These are phyloP conservation scores for Serinus canaria DNA, from an alignment of 2,113 vertebrate genomes.

Conservation along the genomic window DNA sequence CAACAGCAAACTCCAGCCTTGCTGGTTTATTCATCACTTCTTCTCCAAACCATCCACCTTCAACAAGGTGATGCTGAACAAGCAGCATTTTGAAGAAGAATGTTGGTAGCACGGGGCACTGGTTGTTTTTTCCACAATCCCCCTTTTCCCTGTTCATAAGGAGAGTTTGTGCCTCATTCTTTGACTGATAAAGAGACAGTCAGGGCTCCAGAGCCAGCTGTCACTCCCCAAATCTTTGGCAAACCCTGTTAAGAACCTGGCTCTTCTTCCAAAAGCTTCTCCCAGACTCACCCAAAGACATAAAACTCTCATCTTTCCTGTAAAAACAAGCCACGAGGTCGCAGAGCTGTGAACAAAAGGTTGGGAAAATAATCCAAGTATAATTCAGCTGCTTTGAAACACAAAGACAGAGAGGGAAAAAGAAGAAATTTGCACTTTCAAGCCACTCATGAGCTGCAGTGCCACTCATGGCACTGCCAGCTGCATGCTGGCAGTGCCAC, in stretches of 20 bases:
- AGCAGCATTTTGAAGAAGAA: not conserved
- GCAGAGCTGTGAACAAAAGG: constrained; percentile 14
- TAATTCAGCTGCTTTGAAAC: constrained; percentile 9
- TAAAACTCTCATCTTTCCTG: constrained; percentile 2
- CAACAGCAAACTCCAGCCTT: not conserved
- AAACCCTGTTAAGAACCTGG: not conserved
- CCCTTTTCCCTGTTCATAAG: not conserved
- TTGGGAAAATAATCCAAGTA: not conserved
- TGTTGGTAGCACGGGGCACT: fast-evolving
- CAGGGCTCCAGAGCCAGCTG: not conserved
- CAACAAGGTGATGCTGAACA: not conserved
- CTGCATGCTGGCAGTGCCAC: not conserved
- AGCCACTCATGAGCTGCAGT: not conserved
- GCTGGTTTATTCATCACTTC: not conserved
- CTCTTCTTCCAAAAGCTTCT: not conserved
- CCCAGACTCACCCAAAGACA: not conserved
- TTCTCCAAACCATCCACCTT: not conserved
- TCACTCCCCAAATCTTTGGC: not conserved
- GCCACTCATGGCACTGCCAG: too few relatives aligned
- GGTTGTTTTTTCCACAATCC: not conserved
- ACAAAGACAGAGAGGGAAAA: not conserved
- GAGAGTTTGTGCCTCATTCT: not conserved
- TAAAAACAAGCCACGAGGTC: not conserved
- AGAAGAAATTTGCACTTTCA: not conserved
- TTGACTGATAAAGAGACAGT: not conserved